Base-by-base conservation (phyloP, 1,140 invertebrate species). In the Zaprionus africanus region DNA sequence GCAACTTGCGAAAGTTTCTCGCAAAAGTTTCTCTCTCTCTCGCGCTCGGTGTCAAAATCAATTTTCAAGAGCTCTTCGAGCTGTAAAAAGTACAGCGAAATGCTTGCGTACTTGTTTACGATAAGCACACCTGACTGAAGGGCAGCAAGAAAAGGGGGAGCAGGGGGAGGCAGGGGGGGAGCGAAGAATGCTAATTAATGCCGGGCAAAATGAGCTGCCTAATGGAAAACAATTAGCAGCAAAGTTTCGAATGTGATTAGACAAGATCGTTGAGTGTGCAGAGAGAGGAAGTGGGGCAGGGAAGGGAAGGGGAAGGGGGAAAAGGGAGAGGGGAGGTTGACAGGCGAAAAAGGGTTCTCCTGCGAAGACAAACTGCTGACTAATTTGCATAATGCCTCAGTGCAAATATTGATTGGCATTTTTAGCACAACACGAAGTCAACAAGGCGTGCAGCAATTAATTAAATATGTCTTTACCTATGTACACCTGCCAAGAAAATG, bases 41-140 rank as follows among this genome's bases (percentile, higher is more conserved):
- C 13, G 11, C 7, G 46, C 38, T 1, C 82, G 84, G 83, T 88
- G 84, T 88, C 83, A 88, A 87, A 87, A 87, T 87, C 83, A 87
- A 88, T 87, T 87, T 77, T 19, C 65, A 61, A 63, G 61, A 63
- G 57, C 26, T 36, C 13, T 9, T 17, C 41, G 41, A 46, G 41
- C 41, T 46, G 41, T 46, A 43, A 61, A 53, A 69, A 61, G 31
- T 66, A 62, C 70, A 66, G 59, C 41, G 43, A 24, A 60, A 19
- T 26, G 43, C 24, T 26, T 17, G n/a, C 12, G 60, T 65, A 72
- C 60, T 82, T 73, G 24, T 72, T 65, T 49, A 56, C 62, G 70
- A 62, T 63, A 60, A 67, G 36, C 26, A 75, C 43, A 59, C 53
- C 41, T 46, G 41, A 46, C n/a, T 46, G 41, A 46, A 46, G 41